A percentile compares a stretch with the other conserved stretches of the same genome.
phyloP scores from a whole-genome alignment of 2,888 invertebrate species.

The Tinea semifulvella region DNA sequence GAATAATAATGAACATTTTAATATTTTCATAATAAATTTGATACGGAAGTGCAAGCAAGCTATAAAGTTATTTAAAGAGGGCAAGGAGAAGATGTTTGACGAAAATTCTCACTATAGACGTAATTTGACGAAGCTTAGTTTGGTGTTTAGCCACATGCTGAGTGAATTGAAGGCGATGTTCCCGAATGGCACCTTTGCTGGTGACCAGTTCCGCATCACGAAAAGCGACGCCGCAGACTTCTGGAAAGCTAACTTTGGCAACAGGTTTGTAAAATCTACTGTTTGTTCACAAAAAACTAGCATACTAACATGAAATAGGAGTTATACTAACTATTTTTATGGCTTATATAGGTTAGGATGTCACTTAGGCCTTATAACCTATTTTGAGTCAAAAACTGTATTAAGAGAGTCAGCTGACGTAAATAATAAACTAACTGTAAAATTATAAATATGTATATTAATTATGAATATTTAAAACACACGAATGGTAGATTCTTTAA shows the following conservation, averaged over 20 bases:
- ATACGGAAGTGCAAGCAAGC: conserved; percentile 99
- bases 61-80: conserved; percentile 97
- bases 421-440: too few species aligned
- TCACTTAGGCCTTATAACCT: too few species aligned
- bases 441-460: too few species aligned
- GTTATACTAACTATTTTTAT: too few species aligned
- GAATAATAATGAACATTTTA: conserved; percentile 96
- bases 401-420: too few species aligned
- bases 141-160: conserved; percentile 99
- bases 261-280: conserved; percentile 83
- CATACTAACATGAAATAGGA: too few species aligned
- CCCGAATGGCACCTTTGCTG: conserved; percentile 94
- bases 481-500: too few species aligned
- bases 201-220: conserved; percentile 97
- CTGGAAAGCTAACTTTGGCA: conserved; percentile 96
- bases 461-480: too few species aligned
- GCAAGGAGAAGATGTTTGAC: conserved; percentile 98
- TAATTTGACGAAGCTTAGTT: conserved; percentile 95
- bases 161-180: conserved; percentile 99
- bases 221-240: conserved; percentile 99
- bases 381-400: too few species aligned
- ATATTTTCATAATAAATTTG: conserved; percentile 97
- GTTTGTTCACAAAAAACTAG: too few species aligned
- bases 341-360: too few species aligned
- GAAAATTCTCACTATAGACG: conserved; percentile 91